These are phyloP conservation scores for Lagopus leucura DNA, from an alignment of 2,113 vertebrate species.

Conservation along the genomic window DNA sequence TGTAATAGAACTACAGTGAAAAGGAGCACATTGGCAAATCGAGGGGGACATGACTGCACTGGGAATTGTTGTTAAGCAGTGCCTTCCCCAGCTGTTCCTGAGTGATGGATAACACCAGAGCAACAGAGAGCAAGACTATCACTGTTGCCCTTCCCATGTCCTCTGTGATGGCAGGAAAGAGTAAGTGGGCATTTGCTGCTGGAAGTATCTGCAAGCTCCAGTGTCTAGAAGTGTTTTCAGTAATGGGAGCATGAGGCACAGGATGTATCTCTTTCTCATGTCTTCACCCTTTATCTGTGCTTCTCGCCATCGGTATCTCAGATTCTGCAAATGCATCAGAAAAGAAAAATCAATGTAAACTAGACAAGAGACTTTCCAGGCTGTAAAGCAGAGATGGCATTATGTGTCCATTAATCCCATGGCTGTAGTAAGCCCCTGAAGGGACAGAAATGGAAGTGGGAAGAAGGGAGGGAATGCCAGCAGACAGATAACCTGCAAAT, in stretches of 20 bases:
- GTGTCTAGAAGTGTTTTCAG: neutral
- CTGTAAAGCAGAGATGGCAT: conserved; percentile 62
- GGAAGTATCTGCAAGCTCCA: neutral
- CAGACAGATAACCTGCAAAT: neutral
- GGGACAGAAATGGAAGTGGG: neutral
- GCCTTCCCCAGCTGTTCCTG: neutral
- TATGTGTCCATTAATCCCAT: conserved; percentile 59
- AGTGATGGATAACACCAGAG: conserved; percentile 14
- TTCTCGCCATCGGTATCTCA: conserved; percentile 59
- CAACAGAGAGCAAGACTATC: neutral
- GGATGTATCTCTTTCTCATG: neutral
- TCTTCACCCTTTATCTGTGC: conserved; percentile 53
- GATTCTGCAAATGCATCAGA: conserved; percentile 77
- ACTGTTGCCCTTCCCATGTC: conserved; percentile 40
- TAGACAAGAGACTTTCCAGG: conserved; percentile 69
- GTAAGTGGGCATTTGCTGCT: neutral
- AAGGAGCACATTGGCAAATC: neutral
- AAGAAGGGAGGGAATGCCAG: neutral
- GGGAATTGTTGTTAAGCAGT: neutral
- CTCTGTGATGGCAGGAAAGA: conserved; percentile 20
- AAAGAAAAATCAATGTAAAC: conserved; percentile 78
- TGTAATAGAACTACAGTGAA: neutral
- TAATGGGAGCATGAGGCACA: neutral
- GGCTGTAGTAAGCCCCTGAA: conserved; percentile 36
- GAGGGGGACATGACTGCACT: neutral